Evolutionary conservation across 2,888 invertebrate genomes (phyloP).

Genomic region (Oligia strigilis): DNA sequence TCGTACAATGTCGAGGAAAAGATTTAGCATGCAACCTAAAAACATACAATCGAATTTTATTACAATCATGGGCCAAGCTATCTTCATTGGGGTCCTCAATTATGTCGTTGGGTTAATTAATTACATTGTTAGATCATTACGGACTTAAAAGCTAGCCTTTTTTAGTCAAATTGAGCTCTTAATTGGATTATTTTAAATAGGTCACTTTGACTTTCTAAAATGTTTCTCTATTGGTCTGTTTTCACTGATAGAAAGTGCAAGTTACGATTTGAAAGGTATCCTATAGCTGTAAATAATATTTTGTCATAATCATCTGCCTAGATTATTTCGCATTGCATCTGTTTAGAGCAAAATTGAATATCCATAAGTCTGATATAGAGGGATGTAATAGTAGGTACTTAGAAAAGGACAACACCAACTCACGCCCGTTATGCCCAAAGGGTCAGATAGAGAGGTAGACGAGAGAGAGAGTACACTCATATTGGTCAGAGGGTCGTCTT

Average conservation of each 20-base stretch:
- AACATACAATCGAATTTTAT: conserved; percentile 37
- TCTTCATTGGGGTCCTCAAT: conserved; percentile 27
- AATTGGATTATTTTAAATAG: conserved; percentile 47
- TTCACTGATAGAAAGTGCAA: not conserved
- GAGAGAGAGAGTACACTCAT: too few relatives aligned
- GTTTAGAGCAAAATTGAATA: not conserved
- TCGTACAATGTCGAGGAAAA: conserved; percentile 63
- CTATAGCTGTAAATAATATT: not conserved
- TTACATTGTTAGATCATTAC: conserved; percentile 2
- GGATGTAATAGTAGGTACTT: not conserved
- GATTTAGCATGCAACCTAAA: conserved; percentile 57
- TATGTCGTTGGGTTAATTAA: conserved; percentile 43
- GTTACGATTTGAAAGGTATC: not conserved
- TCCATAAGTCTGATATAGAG: not conserved
- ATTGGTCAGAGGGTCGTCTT: too few relatives aligned
- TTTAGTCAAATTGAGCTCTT: conserved; percentile 7
- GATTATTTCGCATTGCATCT: not conserved
- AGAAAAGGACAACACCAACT: not conserved
- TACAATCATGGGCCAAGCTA: conserved; percentile 18
- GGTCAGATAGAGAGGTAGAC: not conserved
- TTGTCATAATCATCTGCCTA: not conserved
- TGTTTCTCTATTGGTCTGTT: not conserved
- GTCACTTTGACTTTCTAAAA: conserved; percentile 49
- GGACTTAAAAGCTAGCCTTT: conserved; percentile 4
- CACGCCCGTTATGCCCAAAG: not conserved